Conservation (phyloP, 2,113 vertebrate genomes). For the Neogobius melanostomus region DNA sequence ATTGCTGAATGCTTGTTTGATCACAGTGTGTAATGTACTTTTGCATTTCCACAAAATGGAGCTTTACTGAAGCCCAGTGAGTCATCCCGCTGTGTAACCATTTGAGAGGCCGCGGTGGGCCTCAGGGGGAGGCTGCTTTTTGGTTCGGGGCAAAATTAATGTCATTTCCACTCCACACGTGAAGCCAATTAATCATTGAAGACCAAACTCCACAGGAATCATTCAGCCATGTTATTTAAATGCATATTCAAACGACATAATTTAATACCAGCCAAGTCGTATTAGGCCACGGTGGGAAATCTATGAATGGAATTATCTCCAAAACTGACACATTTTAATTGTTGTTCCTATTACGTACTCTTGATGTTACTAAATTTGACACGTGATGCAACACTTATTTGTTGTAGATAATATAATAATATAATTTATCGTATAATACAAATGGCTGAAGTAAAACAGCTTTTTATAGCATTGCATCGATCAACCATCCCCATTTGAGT, state of each 20-base stretch:
- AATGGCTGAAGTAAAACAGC: no score
- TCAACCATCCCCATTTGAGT: not conserved
- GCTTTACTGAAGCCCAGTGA: not conserved
- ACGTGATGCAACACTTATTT: not conserved
- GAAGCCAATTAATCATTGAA: not conserved
- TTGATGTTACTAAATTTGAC: no score
- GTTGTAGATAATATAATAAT: not conserved
- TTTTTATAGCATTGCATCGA: not conserved
- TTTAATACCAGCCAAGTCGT: not conserved
- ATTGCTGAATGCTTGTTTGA: not conserved
- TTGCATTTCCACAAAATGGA: not conserved
- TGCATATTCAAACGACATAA: not conserved
- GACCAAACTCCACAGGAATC: not conserved
- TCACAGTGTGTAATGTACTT: not conserved
- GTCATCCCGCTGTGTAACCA: not conserved
- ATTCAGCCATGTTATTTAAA: not conserved
- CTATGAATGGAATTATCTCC: no score
- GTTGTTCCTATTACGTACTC: no score
- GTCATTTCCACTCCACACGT: not conserved
- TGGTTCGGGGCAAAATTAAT: not conserved
- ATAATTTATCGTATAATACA: not conserved
- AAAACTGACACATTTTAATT: no score
- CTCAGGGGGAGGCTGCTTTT: not conserved
- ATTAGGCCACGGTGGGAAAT: no score
- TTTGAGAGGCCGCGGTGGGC: not conserved